Evolutionary conservation across 1,140 invertebrate genomes (phyloP).

Genomic region (Macrobrachium rosenbergii): DNA sequence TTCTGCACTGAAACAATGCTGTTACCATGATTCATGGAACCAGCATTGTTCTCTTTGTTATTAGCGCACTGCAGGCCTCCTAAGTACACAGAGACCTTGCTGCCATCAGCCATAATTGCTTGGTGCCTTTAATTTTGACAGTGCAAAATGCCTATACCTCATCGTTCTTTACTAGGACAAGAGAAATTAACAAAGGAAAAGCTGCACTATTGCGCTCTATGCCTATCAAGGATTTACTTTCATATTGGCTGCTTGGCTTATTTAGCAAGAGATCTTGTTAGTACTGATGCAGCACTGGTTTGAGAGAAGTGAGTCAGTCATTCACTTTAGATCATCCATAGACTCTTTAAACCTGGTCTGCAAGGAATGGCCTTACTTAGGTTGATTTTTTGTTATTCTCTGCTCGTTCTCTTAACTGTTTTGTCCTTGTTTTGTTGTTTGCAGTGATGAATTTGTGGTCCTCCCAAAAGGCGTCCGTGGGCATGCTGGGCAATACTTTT

Average conservation of each 20-base stretch:
- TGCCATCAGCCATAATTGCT: no score
- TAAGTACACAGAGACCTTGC: no score
- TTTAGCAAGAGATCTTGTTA: no score
- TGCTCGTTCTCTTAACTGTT: slow-evolving; percentile 59
- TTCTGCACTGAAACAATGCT: slow-evolving; percentile 9
- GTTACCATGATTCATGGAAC: background rate
- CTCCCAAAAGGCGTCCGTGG: slow-evolving; percentile 54
- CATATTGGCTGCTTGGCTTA: no score
- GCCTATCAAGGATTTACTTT: background rate
- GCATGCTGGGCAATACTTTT: slow-evolving; percentile 62
- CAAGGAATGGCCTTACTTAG: slow-evolving; percentile 16
- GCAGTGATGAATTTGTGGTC: slow-evolving; percentile 64
- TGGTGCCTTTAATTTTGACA: no score
- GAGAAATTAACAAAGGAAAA: no score
- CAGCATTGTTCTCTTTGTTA: background rate
- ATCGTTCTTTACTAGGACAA: no score
- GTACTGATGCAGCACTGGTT: slow-evolving; percentile 2
- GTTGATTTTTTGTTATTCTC: slow-evolving; percentile 37
- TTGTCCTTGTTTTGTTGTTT: slow-evolving; percentile 63
- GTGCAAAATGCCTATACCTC: no score
- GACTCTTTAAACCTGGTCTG: slow-evolving; percentile 4
- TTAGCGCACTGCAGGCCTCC: no score
- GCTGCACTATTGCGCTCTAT: background rate
- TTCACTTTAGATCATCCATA: background rate
- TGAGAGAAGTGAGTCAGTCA: background rate